Evolutionary conservation across 2,888 invertebrate genomes (phyloP).

Genomic region (Drosophila ochracea): DNA sequence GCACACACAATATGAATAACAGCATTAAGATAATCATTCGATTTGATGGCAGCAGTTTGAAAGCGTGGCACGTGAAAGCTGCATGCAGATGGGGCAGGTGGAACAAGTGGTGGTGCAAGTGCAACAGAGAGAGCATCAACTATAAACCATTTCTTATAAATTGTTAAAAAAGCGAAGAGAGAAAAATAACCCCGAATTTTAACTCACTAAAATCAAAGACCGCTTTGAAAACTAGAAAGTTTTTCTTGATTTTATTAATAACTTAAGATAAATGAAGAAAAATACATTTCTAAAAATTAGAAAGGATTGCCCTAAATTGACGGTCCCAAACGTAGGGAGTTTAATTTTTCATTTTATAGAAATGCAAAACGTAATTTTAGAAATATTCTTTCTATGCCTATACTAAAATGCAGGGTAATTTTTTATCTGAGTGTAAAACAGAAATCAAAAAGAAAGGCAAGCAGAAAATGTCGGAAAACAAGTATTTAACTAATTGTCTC

Average conservation of each 20-base stretch:
- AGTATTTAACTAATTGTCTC: background rate
- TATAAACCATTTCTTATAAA: background rate
- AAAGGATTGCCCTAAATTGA: background rate
- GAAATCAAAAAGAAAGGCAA: background rate
- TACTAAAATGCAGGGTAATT: too few relatives aligned
- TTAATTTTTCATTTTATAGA: background rate
- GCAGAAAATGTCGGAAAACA: background rate
- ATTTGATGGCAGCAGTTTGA: slow-evolving; percentile 30
- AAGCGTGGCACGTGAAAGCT: slow-evolving; percentile 33
- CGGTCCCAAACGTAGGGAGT: background rate
- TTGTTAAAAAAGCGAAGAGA: background rate
- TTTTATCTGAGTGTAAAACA: background rate
- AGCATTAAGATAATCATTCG: slow-evolving; percentile 26
- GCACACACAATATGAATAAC: slow-evolving; percentile 28
- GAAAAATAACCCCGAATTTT: background rate
- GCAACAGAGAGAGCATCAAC: slow-evolving; percentile 3
- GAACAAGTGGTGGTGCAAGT: slow-evolving; percentile 1
- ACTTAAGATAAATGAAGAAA: background rate
- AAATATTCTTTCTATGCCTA: background rate
- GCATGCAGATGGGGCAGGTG: slow-evolving; percentile 31
- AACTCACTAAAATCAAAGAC: background rate
- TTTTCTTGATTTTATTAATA: background rate
- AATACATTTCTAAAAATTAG: background rate
- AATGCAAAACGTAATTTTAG: too few relatives aligned
- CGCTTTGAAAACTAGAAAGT: background rate